Evolutionary conservation across 2,797 vertebrate genomes (phyloP).

Genomic region (Chiloscyllium punctatum): DNA sequence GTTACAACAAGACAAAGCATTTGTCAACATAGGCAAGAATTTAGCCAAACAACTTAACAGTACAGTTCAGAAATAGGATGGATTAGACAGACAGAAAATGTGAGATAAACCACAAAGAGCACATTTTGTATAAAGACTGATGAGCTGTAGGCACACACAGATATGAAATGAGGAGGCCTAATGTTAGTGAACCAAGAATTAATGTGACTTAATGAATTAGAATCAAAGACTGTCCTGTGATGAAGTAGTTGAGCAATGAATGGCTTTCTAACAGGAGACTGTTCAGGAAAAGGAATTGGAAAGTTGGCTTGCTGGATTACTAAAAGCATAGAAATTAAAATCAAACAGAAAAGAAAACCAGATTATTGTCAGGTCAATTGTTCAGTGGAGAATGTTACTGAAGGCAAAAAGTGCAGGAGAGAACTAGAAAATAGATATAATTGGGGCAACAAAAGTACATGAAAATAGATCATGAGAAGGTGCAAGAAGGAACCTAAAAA

Average conservation of each 20-base stretch:
- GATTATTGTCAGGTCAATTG: no score
- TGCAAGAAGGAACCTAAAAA: no score
- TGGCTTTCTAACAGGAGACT: no score
- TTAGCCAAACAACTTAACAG: background rate
- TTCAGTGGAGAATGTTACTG: no score
- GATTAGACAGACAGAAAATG: background rate
- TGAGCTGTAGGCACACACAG: background rate
- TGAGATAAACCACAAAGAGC: background rate
- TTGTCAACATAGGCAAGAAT: background rate
- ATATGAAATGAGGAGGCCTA: background rate
- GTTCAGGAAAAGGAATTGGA: no score
- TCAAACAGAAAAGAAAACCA: no score
- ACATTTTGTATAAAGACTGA: background rate
- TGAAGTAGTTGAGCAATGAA: background rate
- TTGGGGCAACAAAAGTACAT: no score
- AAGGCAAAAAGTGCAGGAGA: no score
- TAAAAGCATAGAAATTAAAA: no score
- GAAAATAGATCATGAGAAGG: no score
- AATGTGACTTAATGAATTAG: background rate
- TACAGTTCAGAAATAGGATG: background rate
- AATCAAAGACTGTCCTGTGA: background rate
- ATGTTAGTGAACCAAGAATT: background rate
- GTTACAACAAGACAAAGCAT: background rate
- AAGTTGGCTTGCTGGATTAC: no score
- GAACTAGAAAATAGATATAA: no score